Evolutionary conservation across 1,140 invertebrate species (phyloP).

Genomic region (Limonius californicus): DNA sequence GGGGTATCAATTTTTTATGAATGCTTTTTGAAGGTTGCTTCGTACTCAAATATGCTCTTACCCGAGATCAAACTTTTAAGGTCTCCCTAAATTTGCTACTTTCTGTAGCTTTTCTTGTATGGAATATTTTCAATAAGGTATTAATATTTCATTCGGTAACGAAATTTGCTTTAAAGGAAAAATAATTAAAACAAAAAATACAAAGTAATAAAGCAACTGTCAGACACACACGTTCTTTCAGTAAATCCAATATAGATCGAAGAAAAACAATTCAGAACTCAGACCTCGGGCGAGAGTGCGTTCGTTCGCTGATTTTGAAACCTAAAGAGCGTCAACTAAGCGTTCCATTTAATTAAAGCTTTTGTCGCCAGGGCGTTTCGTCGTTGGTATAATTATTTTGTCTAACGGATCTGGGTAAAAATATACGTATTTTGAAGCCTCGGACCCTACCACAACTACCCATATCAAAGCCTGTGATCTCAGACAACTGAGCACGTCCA

Average conservation of each 20-base stretch:
- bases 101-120: no score
- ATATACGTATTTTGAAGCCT: background rate
- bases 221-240: constrained; percentile 3
- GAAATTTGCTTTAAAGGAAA: background rate
- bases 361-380: background rate
- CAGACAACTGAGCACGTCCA: background rate
- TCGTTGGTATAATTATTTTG: constrained; percentile 10
- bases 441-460: background rate
- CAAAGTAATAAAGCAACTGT: constrained; percentile 1
- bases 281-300: background rate
- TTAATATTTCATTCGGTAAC: no score
- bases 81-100: no score
- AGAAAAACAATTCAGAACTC: constrained; percentile 7
- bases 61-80: no score
- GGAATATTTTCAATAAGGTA: no score
- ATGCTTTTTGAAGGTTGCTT: background rate
- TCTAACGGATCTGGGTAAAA: background rate
- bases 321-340: constrained; percentile 11
- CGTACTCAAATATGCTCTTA: background rate
- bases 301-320: constrained; percentile 10
- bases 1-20: background rate
- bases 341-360: constrained; percentile 11
- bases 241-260: constrained; percentile 9
- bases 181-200: constrained; percentile 3
- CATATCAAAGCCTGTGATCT: background rate